Evolutionary conservation across 1,140 invertebrate species (phyloP).

Genomic region (Orius insidiosus): DNA sequence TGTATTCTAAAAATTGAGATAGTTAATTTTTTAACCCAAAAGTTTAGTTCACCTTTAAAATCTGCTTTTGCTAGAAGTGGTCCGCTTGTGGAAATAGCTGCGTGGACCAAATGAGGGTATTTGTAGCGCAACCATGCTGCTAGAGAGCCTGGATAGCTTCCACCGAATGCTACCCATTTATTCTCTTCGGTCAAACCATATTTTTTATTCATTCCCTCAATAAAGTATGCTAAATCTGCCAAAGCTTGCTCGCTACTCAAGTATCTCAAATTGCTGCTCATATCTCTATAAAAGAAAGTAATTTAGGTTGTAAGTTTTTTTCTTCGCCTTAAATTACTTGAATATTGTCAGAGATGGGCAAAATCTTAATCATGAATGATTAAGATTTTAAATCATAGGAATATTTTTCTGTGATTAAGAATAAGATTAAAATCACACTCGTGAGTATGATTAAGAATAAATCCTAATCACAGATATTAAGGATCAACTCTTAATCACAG

Average conservation of each 20-base stretch:
- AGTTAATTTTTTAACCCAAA: not conserved
- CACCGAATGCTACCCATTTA: slow-evolving; percentile 88
- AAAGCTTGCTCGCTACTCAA: slow-evolving; percentile 74
- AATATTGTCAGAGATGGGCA: too few relatives aligned
- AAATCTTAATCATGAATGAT: too few relatives aligned
- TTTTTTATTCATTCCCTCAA: slow-evolving; percentile 43
- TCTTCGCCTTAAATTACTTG: too few relatives aligned
- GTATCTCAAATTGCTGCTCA: slow-evolving; percentile 58
- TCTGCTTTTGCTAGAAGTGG: slow-evolving; percentile 68
- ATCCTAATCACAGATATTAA: too few relatives aligned
- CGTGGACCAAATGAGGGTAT: slow-evolving; percentile 75
- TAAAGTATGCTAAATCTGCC: slow-evolving; percentile 71
- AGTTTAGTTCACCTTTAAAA: slow-evolving; percentile 43
- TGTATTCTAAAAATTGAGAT: slow-evolving; percentile 55
- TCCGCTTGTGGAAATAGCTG: slow-evolving; percentile 73
- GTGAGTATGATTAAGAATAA: too few relatives aligned
- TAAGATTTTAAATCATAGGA: too few relatives aligned
- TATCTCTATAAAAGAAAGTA: slow-evolving; percentile 43
- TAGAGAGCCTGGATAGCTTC: slow-evolving; percentile 79
- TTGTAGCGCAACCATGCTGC: slow-evolving; percentile 79
- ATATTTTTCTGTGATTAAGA: too few relatives aligned
- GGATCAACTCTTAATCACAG: too few relatives aligned
- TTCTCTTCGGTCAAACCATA: slow-evolving; percentile 39
- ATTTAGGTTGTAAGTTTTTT: too few relatives aligned
- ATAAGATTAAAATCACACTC: too few relatives aligned